Evolutionary conservation across 2,113 vertebrate species (phyloP).

Genomic region (Hystrix brachyura): DNA sequence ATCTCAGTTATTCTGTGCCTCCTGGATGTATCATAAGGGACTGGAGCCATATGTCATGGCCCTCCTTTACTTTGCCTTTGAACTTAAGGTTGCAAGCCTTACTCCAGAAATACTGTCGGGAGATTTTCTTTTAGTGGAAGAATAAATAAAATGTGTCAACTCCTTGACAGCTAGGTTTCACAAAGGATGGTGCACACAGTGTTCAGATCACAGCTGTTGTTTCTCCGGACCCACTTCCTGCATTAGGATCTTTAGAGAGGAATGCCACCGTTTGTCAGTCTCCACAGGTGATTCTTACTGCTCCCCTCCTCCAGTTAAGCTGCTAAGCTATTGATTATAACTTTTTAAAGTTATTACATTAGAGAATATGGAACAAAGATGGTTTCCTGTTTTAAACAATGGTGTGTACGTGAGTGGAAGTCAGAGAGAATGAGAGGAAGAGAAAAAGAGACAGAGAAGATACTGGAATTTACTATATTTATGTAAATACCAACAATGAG

Average conservation of each 20-base stretch:
- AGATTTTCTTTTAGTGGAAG: background rate
- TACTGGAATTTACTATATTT: background rate
- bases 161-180: background rate
- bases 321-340: background rate
- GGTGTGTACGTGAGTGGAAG: background rate
- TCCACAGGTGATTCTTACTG: background rate
- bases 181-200: background rate
- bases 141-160: background rate
- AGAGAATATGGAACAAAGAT: background rate
- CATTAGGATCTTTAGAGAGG: background rate
- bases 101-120: background rate
- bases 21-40: background rate
- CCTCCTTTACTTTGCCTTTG: background rate
- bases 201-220: background rate
- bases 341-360: background rate
- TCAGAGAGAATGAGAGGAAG: background rate
- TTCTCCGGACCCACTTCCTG: background rate
- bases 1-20: background rate
- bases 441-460: too few species aligned
- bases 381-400: background rate
- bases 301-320: background rate
- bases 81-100: background rate
- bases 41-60: background rate
- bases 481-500: background rate
- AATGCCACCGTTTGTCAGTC: background rate